Conservation (phyloP, 2,113 vertebrate genomes). For the Vulpes ferrilata region DNA sequence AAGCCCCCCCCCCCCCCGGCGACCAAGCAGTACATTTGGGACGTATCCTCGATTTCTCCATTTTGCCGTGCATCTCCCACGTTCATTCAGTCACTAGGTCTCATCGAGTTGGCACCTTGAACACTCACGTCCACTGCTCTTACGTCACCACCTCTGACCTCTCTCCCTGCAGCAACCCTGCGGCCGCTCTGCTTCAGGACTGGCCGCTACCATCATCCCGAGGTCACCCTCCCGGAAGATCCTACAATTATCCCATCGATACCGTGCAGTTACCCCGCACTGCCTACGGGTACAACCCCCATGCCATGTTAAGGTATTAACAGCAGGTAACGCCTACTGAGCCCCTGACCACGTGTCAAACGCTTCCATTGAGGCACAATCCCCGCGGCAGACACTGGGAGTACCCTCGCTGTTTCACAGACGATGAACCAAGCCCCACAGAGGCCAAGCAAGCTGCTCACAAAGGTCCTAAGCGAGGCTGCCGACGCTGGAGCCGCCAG, state of each 20-base stretch:
- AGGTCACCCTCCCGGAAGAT: background rate
- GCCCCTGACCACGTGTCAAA: background rate
- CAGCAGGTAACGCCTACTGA: background rate
- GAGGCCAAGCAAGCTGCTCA: background rate
- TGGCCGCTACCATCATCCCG: background rate
- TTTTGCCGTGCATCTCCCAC: background rate
- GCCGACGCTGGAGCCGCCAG: background rate
- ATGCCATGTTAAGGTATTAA: background rate
- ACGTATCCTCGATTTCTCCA: background rate
- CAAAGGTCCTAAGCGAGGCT: background rate
- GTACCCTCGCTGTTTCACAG: background rate
- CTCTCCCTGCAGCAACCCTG: background rate
- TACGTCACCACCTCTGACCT: background rate
- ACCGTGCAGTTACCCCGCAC: background rate
- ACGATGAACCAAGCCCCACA: background rate
- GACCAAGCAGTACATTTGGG: background rate
- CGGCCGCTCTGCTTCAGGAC: background rate
- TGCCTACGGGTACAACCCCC: slow-evolving; percentile 3
- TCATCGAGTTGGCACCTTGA: background rate
- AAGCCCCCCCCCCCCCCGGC: background rate
- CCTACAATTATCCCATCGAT: background rate
- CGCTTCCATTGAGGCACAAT: background rate
- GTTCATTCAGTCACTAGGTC: background rate
- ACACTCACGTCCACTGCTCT: background rate
- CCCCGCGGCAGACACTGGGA: background rate